Base-by-base conservation (phyloP, 2,113 vertebrate genomes). In the Ramphastos sulfuratus region DNA sequence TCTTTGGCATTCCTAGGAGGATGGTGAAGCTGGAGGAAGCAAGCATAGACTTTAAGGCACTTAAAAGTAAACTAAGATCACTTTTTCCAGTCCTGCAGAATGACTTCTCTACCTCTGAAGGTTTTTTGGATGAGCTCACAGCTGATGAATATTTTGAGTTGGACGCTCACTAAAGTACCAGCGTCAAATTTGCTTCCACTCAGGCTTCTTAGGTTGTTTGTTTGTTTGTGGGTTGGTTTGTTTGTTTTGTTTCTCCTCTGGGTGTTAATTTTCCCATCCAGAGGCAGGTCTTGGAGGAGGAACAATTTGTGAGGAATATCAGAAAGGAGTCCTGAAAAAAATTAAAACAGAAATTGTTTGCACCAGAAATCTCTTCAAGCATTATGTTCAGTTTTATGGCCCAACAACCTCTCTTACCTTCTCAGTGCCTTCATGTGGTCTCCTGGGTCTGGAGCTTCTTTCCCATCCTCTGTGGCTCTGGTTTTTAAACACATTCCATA, bases 21-120 rank as follows among this genome's bases (percentile, higher is more conserved):
- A 59, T 52, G 71, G 46, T 77, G 64, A 87, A 94, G 82, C 42
- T 25, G 25, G 31, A 78, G 21, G 35, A 69, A 82, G 56, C 5
- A 4, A 52, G 27, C 37, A 72, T 85, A 59, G 31, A 27, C 30
- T 85, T 59, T 44, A 89, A 75, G 27, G 78, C 28, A 24, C 52
- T 85, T 80, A 28, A 73, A 87, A 81, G 39, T 72, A 67, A 71
- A n/a, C 17, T 67, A 73, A 25, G 42, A 77, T 93, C 79, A 93
- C 33, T 85, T 93, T 95, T 96, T 95, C 85, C 92, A 91, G 60
- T 92, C 31, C 82, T 71, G 75, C n/a, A 82, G 86, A 91, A 91
- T 39, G 4, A 28, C 24, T 91, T 92, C 90, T 87, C 50, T 95
- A 54, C 73, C 39, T 64, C 9, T 80, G 25, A 67, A 83, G 33